Base-by-base conservation (phyloP, 2,113 vertebrate species). In the Seriola quinqueradiata region DNA sequence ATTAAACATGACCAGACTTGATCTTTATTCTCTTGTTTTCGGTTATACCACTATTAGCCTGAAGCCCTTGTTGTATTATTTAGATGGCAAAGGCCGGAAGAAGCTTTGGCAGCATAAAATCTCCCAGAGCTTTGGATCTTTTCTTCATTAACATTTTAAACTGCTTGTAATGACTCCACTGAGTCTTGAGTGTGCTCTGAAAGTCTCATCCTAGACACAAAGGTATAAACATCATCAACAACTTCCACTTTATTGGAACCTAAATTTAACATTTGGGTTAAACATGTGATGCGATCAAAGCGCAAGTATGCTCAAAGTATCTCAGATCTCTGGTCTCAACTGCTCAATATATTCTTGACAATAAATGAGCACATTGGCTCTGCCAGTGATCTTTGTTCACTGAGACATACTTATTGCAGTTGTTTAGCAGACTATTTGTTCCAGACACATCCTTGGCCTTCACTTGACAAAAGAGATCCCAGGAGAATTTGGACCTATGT, bases 361-460 rank as follows among this genome's bases (percentile, higher is more conserved):
- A 36, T 67, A 67, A 63, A 69, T 55, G 34, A 77, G 52, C 19
- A 28, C 34, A 36, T 79, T 81, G 77, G 2, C 44, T 68, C 7
- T 50, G 13, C n/a, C 44, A 4, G 11, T 21, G 23, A 78, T 75
- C 64, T 74, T 66, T 88, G 69, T 69, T 80, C 23, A 9, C 21
- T 28, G 19, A 77, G 8, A 21, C 25, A 25, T 58, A n/a, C 60
- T 75, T 55, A 67, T 54, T n/a, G 46, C 25, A 54, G 28, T 76
- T 40, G 8, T 82, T 70, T 13, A 65, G n/a, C 64, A 78, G 73
- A 64, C 17, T 63, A 48, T 84, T 84, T 84, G 63, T 75, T 84
- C 70, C 79, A 79, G 70, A 85, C 54, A 32, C 23, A 70, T 50
- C 17, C 25, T 13, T 4, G 9, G 17, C 25, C 44, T 81, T 76